These are phyloP conservation scores for Yponomeuta cagnagella DNA, from an alignment of 2,888 invertebrate genomes.

Conservation along the genomic window DNA sequence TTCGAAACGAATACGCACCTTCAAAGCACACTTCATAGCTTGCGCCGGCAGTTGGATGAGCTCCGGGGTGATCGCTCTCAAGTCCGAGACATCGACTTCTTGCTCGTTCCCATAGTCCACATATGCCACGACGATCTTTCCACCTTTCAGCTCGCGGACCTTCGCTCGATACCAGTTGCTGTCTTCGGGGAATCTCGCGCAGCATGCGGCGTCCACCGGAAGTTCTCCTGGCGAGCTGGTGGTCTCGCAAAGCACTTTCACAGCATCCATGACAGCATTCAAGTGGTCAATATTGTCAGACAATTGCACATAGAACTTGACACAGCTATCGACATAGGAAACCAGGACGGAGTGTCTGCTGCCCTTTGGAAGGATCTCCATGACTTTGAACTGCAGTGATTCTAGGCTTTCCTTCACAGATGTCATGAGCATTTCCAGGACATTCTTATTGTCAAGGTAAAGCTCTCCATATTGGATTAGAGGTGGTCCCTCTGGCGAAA, in stretches of 20 bases:
- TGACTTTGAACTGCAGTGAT: constrained; percentile 55
- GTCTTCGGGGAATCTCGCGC: constrained; percentile 87
- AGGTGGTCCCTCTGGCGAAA: constrained; percentile 81
- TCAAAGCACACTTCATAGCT: constrained; percentile 86
- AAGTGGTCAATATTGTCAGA: constrained; percentile 77
- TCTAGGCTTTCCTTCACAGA: constrained; percentile 59
- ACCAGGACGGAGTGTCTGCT: constrained; percentile 72
- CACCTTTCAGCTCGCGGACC: constrained; percentile 77
- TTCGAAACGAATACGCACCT: constrained; percentile 37
- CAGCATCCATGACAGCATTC: constrained; percentile 79
- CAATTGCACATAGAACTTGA: constrained; percentile 84
- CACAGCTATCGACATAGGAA: constrained; percentile 81
- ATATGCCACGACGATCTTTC: constrained; percentile 83
- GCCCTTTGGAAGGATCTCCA: constrained; percentile 51
- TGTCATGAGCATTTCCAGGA: constrained; percentile 73
- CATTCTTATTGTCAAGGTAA: constrained; percentile 75
- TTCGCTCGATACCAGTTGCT: constrained; percentile 94
- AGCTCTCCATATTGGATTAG: constrained; percentile 85
- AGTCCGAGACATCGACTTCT: constrained; percentile 74
- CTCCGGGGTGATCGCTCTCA: constrained; percentile 79
- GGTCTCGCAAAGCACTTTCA: constrained; percentile 76
- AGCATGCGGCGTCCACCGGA: constrained; percentile 79
- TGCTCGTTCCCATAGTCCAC: constrained; percentile 98
- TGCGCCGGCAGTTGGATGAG: constrained; percentile 81
- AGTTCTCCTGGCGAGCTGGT: constrained; percentile 64